Evolutionary conservation across 2,888 invertebrate genomes (phyloP).

Genomic region (Polylopha cassiicola): DNA sequence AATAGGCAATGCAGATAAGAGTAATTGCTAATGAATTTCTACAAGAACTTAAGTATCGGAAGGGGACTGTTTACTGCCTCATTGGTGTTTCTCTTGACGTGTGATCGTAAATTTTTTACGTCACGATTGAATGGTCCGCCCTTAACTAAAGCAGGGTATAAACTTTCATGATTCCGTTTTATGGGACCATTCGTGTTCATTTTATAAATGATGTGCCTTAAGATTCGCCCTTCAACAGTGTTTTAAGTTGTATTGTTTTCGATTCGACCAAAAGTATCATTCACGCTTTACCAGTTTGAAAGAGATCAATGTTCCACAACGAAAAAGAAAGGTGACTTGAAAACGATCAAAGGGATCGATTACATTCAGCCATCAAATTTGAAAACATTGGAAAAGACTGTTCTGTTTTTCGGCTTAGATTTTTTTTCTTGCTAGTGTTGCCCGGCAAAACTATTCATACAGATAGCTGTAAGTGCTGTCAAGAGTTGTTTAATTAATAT

Average conservation of each 20-base stretch:
- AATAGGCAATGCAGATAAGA: conserved; percentile 42
- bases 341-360: no score
- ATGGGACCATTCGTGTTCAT: conserved; percentile 69
- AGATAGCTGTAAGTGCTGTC: no score
- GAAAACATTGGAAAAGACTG: no score
- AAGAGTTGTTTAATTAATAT: conserved; percentile 13
- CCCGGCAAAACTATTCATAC: no score
- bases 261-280: conserved; percentile 32
- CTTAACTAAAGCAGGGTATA: conserved; percentile 74
- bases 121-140: conserved; percentile 70
- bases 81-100: conserved; percentile 75
- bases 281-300: no score
- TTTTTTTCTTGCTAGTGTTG: no score
- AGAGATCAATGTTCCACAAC: no score
- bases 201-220: conserved; percentile 69
- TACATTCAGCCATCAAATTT: no score
- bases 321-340: no score
- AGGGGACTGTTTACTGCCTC: conserved; percentile 70
- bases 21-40: conserved; percentile 70
- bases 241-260: conserved; percentile 15
- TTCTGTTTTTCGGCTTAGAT: no score
- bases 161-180: conserved; percentile 73
- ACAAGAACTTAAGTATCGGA: conserved; percentile 62
- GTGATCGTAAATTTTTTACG: conserved; percentile 74
- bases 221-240: conserved; percentile 39